Evolutionary conservation across 2,888 invertebrate genomes (phyloP), one percentile per base, ranked within the genome.

Genomic region (Lamellibrachia satsuma): DNA sequence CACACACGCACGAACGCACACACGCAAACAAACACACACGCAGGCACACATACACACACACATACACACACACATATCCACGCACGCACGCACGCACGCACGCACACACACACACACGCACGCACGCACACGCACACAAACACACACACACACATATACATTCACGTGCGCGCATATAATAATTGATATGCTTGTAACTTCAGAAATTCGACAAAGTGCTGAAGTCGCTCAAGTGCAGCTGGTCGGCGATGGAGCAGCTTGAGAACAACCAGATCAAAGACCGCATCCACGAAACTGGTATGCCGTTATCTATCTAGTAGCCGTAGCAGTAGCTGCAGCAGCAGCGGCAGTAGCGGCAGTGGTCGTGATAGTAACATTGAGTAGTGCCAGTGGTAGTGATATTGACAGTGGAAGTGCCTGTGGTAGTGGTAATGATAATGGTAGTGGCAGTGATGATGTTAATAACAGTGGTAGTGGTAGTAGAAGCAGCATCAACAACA

Each of bases 261-360:
- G 22, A 2, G 15, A 75, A 75, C 75, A 91, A 52, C 52, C 8
- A n/a, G 39, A n/a, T 51, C 52, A 91, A 52, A 52, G 52, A 52
- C 52, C 51, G 92, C 52, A 91, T 51, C 52, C 39, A 52, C 52
- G 57, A 57, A 11, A 55, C 39, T 27, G 52, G 92, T 91, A 91
- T 52, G 51, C 90, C 27, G 15, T 9, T 22, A 51, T 6, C 2
- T 91, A 7, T 52, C 11, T 91, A 91, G 2, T 91, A 91, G 15
- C 52, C 27, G 52, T 92, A 92, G 52, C 52, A 92, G 52, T 92
- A 92, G 52, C 52, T 52, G 52, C 52, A 92, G 27, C 39, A 91
- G 27, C 39, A 91, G n/a, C n/a, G n/a, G n/a, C n/a, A n/a, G n/a
- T n/a, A n/a, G n/a, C n/a, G n/a, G n/a, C n/a, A n/a, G n/a, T n/a